A percentile compares a stretch with the other conserved stretches of the same genome.
phyloP scores from a whole-genome alignment of 2,113 vertebrate species.

The Gobius niger region DNA sequence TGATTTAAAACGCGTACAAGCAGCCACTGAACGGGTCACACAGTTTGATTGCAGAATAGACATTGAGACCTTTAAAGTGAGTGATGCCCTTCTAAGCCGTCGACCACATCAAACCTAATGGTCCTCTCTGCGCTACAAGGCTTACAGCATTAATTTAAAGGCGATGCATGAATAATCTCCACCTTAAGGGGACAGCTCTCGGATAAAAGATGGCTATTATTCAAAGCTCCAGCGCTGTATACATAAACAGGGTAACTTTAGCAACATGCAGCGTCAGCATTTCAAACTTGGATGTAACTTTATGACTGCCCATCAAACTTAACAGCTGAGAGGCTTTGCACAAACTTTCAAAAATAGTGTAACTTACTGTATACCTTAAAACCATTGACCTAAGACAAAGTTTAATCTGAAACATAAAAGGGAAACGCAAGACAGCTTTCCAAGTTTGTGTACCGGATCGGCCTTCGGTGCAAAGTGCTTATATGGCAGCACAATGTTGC shows the following conservation, averaged over 20 bases:
- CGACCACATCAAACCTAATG: not conserved
- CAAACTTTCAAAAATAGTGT: not conserved
- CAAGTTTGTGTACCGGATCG: too few species aligned
- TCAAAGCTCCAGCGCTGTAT: not conserved
- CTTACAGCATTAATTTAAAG: constrained; percentile 1
- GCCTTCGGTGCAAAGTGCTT: too few species aligned
- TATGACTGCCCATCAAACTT: too few species aligned
- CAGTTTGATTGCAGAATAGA: not conserved
- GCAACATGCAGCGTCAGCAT: not conserved
- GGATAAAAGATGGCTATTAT: constrained; percentile 3
- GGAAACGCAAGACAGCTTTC: not conserved
- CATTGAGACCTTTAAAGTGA: not conserved
- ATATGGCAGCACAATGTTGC: too few species aligned
- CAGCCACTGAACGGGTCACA: not conserved
- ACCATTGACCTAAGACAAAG: too few species aligned
- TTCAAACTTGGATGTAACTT: not conserved
- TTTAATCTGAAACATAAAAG: not conserved
- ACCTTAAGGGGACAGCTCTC: not conserved
- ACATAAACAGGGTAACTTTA: not conserved
- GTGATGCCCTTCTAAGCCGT: not conserved
- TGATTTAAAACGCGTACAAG: not conserved
- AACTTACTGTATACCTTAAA: not conserved
- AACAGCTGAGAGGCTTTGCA: not conserved
- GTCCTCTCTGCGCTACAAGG: not conserved
- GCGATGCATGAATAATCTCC: not conserved